These are phyloP conservation scores for Drosophila basisetae DNA, from an alignment of 2,888 invertebrate species.

Conservation along the genomic window DNA sequence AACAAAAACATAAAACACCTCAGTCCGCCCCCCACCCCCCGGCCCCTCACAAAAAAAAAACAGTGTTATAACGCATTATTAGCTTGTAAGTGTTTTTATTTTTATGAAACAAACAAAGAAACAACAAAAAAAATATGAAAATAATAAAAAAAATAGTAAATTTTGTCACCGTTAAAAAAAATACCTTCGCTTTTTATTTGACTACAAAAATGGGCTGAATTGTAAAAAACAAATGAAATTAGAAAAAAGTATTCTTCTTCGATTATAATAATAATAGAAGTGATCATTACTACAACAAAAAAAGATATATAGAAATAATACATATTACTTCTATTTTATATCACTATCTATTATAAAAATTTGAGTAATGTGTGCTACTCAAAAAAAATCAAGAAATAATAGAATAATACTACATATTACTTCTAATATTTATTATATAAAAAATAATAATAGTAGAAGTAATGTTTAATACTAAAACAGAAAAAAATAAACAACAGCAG, in stretches of 20 bases:
- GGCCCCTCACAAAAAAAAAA: no score
- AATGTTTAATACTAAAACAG: not conserved
- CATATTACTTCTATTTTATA: no score
- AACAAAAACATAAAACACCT: slow-evolving; percentile 45
- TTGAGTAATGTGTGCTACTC: not conserved
- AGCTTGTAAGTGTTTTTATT: slow-evolving; percentile 84
- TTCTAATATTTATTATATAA: no score
- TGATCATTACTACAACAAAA: not conserved
- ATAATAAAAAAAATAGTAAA: slow-evolving; percentile 85
- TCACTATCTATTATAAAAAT: no score
- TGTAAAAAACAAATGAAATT: not conserved
- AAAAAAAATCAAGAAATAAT: not conserved
- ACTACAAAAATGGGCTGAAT: not conserved
- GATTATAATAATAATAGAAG: not conserved
- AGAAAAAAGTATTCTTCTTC: not conserved
- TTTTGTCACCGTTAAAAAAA: slow-evolving; percentile 85
- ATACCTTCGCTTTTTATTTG: slow-evolving; percentile 7
- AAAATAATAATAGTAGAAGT: no score
- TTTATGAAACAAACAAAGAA: slow-evolving; percentile 85
- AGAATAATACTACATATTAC: not conserved
- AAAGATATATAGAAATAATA: no score
- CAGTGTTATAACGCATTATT: slow-evolving; percentile 83
- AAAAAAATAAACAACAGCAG: not conserved
- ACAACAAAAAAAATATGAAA: slow-evolving; percentile 85
- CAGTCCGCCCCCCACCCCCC: slow-evolving; percentile 24